Evolutionary conservation across 2,113 vertebrate species (phyloP), one percentile per base, ranked within the genome.

Genomic region (Emydura subglobosa): DNA sequence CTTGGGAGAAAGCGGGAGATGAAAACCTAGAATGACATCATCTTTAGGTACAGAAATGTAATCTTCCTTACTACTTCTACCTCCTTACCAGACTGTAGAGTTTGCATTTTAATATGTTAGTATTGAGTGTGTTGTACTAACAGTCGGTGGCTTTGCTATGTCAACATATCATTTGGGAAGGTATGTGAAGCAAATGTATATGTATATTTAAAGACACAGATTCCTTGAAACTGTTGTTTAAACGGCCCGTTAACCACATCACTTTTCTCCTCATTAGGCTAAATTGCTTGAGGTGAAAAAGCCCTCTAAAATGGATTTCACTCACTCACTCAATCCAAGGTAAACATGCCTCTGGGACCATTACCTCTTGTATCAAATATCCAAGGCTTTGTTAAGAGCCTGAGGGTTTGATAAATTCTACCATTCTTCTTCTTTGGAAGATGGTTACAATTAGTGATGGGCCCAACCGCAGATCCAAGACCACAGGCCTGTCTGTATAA

Each of bases 321-420:
- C 95, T 98, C 97, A 96, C 83, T 96, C 96, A 97, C 65, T 97
- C 94, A 93, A 57, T 47, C 91, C 94, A 97, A 97, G 95, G 97
- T 97, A 98, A 98, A 98, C 97, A 98, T 95, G 96, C 95, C 95
- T 97, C 95, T 89, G 92, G 94, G 94, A 96, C 95, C 97, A 96
- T 97, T 96, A 96, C 93, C 44, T 59, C 85, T 95, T 61, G 96
- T 97, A 97, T 98, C 97, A 97, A 95, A 94, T 98, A 94, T 98
- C 97, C 42, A 0, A 94, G 92, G 94, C 93, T 98, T 97, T 97
- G 97, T 97, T 96, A 96, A 97, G 61, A 94, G 94, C 88, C 95
- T 90, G 92, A 92, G 95, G 94, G 80, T 83, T 95, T 89, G 96
- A 94, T 93, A 90, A 96, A 96, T 93, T 95, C 94, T 95, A 68